Percentiles rank a stretch among this genome's conserved stretches.
These are phyloP conservation scores for Palythoa heliodiscus DNA, from an alignment of 92 coral and sea anemone species.

Conservation along the genomic window DNA sequence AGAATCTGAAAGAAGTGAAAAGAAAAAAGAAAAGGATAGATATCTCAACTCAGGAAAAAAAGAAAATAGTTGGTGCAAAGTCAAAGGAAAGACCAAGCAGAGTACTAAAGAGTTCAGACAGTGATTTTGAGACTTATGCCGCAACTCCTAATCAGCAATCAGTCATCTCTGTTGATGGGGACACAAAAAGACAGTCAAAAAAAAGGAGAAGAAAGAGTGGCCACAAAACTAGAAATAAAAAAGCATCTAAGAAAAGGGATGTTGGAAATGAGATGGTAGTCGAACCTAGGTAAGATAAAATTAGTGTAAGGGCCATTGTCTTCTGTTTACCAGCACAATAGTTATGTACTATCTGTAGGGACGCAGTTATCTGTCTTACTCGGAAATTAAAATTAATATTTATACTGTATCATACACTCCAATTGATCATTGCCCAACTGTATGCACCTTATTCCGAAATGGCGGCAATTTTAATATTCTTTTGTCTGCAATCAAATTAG, in stretches of 20 bases:
- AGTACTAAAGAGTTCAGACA: not conserved
- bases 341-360: too few species aligned
- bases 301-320: too few species aligned
- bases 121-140: slow-evolving; percentile 19
- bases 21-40: not conserved
- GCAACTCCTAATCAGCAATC: not conserved
- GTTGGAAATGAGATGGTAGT: not conserved
- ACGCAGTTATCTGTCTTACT: too few species aligned
- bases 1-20: not conserved
- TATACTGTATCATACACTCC: too few species aligned
- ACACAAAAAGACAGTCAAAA: not conserved
- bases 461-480: too few species aligned
- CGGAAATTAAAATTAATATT: too few species aligned
- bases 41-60: not conserved
- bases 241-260: not conserved
- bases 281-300: slow-evolving; percentile 1
- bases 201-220: not conserved
- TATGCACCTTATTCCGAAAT: too few species aligned
- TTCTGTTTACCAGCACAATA: too few species aligned
- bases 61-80: not conserved
- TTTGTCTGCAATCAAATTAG: too few species aligned
- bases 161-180: not conserved
- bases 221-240: not conserved
- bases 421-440: too few species aligned
- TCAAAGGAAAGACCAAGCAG: not conserved